Percentiles rank a stretch among this genome's conserved stretches.
Conservation (phyloP, 2,888 invertebrate species). For the Strigamia transsilvanica region DNA sequence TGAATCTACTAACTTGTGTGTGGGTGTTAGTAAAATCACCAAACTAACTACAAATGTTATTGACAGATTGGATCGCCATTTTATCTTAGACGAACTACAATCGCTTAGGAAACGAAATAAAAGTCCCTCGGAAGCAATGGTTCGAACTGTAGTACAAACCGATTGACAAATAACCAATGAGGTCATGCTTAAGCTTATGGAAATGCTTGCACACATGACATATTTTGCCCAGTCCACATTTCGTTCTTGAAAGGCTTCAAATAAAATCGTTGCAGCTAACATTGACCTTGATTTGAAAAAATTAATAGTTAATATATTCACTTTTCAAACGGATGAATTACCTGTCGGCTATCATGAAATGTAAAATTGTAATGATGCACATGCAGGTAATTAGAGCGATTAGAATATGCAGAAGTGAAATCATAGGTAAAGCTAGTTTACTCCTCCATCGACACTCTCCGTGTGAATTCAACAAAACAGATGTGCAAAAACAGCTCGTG, state of each 20-base stretch:
- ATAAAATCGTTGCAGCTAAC: conserved; percentile 51
- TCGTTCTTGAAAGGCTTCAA: conserved; percentile 54
- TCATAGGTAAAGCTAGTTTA: neutral
- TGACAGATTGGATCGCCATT: neutral
- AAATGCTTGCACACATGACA: conserved; percentile 50
- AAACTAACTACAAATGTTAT: neutral
- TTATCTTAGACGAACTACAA: neutral
- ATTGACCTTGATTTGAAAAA: conserved; percentile 51
- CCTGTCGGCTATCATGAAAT: neutral
- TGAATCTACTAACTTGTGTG: conserved; percentile 50
- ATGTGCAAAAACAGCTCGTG: neutral
- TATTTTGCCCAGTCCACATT: conserved; percentile 55
- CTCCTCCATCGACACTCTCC: neutral
- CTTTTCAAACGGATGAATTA: neutral
- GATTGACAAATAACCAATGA: conserved; percentile 54
- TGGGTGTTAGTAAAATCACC: neutral
- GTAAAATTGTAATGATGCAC: neutral
- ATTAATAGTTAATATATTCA: neutral
- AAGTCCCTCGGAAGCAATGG: conserved; percentile 57
- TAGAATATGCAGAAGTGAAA: neutral
- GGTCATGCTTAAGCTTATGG: conserved; percentile 46
- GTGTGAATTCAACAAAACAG: neutral
- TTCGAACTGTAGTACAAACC: conserved; percentile 53
- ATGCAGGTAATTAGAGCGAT: neutral
- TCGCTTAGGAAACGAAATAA: conserved; percentile 56